These are phyloP conservation scores for Galagoides demidoff DNA, from an alignment of 2,797 vertebrate species.

Conservation along the genomic window DNA sequence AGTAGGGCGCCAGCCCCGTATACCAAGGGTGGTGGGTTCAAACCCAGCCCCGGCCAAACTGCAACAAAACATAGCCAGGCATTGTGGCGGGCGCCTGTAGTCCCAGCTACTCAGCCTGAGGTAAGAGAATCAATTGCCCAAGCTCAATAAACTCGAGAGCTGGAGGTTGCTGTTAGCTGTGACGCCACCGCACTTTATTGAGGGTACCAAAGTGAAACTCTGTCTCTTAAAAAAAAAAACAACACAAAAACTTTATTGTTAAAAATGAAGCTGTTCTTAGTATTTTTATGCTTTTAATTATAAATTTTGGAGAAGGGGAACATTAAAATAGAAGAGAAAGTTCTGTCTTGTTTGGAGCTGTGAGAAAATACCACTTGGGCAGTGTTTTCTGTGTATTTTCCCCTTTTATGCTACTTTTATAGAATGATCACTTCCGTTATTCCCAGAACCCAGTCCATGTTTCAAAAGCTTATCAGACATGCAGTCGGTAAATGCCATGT, in stretches of 20 bases:
- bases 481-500: conserved; percentile 67
- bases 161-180: too few relatives aligned
- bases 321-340: background rate
- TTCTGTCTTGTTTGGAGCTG: background rate
- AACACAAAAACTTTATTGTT: background rate
- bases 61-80: too few relatives aligned
- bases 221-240: too few relatives aligned
- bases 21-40: too few relatives aligned
- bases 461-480: conserved; percentile 14
- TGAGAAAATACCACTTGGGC: conserved; percentile 3
- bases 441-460: background rate
- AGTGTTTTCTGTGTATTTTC: background rate
- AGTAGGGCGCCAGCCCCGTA: too few relatives aligned
- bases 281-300: conserved; percentile 35
- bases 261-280: background rate
- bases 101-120: too few relatives aligned
- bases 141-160: too few relatives aligned
- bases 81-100: too few relatives aligned
- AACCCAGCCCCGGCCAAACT: too few relatives aligned
- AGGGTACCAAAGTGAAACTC: too few relatives aligned
- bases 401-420: background rate
- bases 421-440: conserved; percentile 38
- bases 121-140: too few relatives aligned
- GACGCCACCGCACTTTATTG: too few relatives aligned
- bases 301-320: conserved; percentile 18